phyloP scores from a whole-genome alignment of 2,888 invertebrate genomes.

The Punctoribates punctum region DNA sequence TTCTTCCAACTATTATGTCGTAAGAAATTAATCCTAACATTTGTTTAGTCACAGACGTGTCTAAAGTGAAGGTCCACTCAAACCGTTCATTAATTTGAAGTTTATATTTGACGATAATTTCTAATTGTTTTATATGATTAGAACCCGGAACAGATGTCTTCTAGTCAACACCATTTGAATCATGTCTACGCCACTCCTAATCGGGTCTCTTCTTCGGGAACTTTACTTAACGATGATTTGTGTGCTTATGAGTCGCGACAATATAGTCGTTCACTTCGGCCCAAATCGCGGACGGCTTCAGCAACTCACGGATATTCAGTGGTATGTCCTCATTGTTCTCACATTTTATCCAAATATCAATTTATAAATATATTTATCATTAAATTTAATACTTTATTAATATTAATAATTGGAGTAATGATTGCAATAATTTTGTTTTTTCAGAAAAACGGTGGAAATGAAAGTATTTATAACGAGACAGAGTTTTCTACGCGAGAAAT shows the following conservation, averaged over 20 bases:
- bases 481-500: constrained; percentile 45
- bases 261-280: constrained; percentile 23
- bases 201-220: constrained; percentile 41
- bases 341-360: not conserved
- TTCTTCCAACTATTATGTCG: constrained; percentile 51
- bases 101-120: not conserved
- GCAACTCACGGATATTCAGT: constrained; percentile 22
- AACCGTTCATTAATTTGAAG: too few species aligned
- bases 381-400: too few species aligned
- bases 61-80: too few species aligned
- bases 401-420: too few species aligned
- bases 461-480: constrained; percentile 43
- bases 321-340: constrained; percentile 29
- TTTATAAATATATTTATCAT: too few species aligned
- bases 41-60: not conserved
- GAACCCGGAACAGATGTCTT: constrained; percentile 42
- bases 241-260: constrained; percentile 23
- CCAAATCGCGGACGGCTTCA: constrained; percentile 36
- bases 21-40: constrained; percentile 46
- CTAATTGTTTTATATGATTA: not conserved
- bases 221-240: constrained; percentile 35
- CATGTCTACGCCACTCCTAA: constrained; percentile 44
- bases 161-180: constrained; percentile 41
- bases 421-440: too few species aligned
- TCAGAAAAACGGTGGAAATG: constrained; percentile 25